These are phyloP conservation scores for Tholera decimalis DNA, from an alignment of 2,888 invertebrate genomes.

Conservation along the genomic window DNA sequence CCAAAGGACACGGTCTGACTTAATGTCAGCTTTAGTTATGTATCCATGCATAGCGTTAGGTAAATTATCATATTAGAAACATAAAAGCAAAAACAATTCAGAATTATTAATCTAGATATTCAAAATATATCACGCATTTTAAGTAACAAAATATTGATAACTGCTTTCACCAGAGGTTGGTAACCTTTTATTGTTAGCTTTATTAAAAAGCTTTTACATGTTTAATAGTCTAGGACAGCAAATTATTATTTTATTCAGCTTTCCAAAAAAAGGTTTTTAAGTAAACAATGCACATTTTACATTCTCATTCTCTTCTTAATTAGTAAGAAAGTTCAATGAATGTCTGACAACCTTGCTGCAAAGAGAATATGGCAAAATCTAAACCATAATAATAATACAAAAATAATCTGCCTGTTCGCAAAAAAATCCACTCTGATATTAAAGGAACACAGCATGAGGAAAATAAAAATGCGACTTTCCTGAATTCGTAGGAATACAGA, in stretches of 20 bases:
- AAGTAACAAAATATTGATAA: constrained; percentile 34
- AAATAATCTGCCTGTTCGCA: not conserved
- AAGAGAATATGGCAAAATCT: not conserved
- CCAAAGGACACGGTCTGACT: constrained; percentile 43
- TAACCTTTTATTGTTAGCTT: constrained; percentile 20
- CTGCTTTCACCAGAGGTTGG: constrained; percentile 19
- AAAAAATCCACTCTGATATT: not conserved
- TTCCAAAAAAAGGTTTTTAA: constrained; percentile 8
- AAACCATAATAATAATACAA: not conserved
- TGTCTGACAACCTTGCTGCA: not conserved
- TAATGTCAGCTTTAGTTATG: constrained; percentile 33
- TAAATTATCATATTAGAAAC: constrained; percentile 39
- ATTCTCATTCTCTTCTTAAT: not conserved
- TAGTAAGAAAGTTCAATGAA: not conserved
- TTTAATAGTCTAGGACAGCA: constrained; percentile 8
- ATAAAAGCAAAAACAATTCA: constrained; percentile 37
- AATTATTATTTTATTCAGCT: constrained; percentile 10
- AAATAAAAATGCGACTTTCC: constrained; percentile 1
- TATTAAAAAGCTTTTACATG: constrained; percentile 32
- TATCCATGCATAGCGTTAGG: constrained; percentile 48
- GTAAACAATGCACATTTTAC: constrained; percentile 4
- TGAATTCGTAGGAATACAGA: constrained; percentile 5
- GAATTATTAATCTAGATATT: constrained; percentile 35
- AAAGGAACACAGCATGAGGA: not conserved
- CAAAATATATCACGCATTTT: constrained; percentile 17